Conservation (phyloP, 2,797 vertebrate species). For the Propithecus deckenii region DNA sequence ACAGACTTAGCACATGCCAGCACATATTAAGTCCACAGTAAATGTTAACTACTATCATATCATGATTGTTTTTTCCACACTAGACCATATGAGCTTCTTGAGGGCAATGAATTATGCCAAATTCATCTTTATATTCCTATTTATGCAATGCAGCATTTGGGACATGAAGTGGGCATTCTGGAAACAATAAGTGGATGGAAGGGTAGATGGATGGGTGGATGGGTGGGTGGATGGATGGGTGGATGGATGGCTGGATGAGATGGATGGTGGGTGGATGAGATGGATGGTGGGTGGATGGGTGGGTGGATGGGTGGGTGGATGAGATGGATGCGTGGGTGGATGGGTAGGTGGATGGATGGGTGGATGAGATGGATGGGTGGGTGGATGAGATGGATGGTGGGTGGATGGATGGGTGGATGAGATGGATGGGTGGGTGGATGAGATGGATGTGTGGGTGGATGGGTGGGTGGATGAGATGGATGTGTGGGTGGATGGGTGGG, state of each 20-base stretch:
- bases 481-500: neutral
- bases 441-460: neutral
- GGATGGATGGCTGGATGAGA: neutral
- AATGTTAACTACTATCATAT: neutral
- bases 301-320: neutral
- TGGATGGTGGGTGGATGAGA: neutral
- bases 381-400: neutral
- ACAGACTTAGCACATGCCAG: too few species aligned
- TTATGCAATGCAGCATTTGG: too few species aligned
- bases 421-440: neutral
- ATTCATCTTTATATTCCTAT: neutral
- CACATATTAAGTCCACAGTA: neutral
- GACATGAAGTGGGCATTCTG: neutral
- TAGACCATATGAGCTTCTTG: neutral
- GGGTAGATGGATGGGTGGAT: too few species aligned
- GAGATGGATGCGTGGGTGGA: neutral
- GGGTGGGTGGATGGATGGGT: rapidly evolving
- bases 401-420: too few species aligned
- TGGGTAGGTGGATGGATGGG: neutral
- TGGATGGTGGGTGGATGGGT: neutral
- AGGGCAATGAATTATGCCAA: neutral
- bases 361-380: too few species aligned
- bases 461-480: too few species aligned
- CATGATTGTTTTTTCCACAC: too few species aligned
- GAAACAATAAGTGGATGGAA: neutral